These are phyloP conservation scores for Drosophila robusta DNA, from an alignment of 2,888 invertebrate genomes.

Conservation along the genomic window DNA sequence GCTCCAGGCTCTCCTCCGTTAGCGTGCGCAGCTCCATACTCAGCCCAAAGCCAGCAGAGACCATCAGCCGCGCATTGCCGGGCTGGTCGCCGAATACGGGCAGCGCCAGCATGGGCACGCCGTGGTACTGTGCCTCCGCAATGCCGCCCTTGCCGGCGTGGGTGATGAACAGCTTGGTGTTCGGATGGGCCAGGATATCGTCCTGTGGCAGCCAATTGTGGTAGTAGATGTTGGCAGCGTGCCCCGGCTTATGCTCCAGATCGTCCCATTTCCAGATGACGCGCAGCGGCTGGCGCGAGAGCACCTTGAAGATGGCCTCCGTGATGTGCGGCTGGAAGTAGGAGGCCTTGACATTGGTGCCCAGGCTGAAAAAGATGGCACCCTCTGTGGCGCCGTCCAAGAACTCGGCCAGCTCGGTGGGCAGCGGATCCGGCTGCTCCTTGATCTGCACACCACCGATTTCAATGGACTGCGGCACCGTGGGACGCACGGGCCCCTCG, in stretches of 20 bases:
- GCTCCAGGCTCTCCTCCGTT: conserved; percentile 42
- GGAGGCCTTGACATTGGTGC: conserved; percentile 82
- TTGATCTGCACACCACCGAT: conserved; percentile 83
- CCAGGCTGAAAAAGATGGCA: conserved; percentile 84
- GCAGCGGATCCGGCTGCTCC: conserved; percentile 76
- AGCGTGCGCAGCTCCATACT: conserved; percentile 45
- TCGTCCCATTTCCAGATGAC: conserved; percentile 89
- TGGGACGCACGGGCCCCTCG: conserved; percentile 77
- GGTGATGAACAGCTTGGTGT: conserved; percentile 87
- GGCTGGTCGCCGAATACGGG: conserved; percentile 76
- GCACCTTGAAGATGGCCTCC: conserved; percentile 86
- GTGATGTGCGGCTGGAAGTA: conserved; percentile 85
- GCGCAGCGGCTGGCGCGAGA: conserved; percentile 86
- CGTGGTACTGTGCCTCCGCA: conserved; percentile 87
- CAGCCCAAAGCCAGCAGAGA: conserved; percentile 59
- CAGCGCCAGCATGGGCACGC: conserved; percentile 85
- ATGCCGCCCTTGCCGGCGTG: conserved; percentile 89
- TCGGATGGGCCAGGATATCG: conserved; percentile 87
- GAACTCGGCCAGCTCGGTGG: conserved; percentile 69
- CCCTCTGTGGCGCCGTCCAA: conserved; percentile 80
- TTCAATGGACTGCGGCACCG: conserved; percentile 79
- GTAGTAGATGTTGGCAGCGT: conserved; percentile 87
- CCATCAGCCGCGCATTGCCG: conserved; percentile 58
- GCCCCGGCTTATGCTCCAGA: conserved; percentile 85
- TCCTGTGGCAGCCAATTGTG: conserved; percentile 89